Base-by-base conservation (phyloP, 2,888 invertebrate species). In the Drosophila kambysellisi region DNA sequence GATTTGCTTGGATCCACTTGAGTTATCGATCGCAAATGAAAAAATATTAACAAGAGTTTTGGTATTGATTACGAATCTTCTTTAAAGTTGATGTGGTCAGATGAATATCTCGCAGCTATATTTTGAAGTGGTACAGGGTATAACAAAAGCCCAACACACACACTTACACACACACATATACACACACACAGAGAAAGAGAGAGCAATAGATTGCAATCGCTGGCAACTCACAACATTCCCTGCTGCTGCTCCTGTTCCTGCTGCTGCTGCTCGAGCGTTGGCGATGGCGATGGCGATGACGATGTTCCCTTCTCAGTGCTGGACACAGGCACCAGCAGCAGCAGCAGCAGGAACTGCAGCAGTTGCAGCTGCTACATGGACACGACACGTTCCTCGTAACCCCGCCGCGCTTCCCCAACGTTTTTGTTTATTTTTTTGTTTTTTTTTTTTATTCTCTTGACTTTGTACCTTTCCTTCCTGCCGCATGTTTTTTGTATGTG, bases 161-260 rank as follows among this genome's bases (percentile, higher is more conserved):
- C 51, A 30, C 29, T 6, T 8, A 46, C 20, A 46, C 29, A 30
- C 30, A 56, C 35, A 20, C 41, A 53, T 25, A 63, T 17, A 35
- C 25, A 46, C 25, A 33, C 35, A 56, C n/a, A 41, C 29, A 48
- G 43, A 35, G 66, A 62, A 56, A 80, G 91, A 52, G 43, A 29
- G 39, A 52, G 46, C 35, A 66, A 62, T 58, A 81, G 91, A 89
- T 91, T 87, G 88, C 81, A 77, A 89, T 89, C 91, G 83, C 70
- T 73, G 68, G 69, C 74, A 71, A 71, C 66, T 53, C 68, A 70
- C 78, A 66, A 82, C 82, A 81, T 70, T 57, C 75, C 69, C 58
- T 67, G 48, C 54, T 35, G 33, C 33, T 53, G 53, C 35, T 39
- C 39, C 17, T 39, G 11, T n/a, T 39, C 29, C 17, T 54, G 17